Conservation (phyloP, 2,797 vertebrate species). For the Poecilia velifera region DNA sequence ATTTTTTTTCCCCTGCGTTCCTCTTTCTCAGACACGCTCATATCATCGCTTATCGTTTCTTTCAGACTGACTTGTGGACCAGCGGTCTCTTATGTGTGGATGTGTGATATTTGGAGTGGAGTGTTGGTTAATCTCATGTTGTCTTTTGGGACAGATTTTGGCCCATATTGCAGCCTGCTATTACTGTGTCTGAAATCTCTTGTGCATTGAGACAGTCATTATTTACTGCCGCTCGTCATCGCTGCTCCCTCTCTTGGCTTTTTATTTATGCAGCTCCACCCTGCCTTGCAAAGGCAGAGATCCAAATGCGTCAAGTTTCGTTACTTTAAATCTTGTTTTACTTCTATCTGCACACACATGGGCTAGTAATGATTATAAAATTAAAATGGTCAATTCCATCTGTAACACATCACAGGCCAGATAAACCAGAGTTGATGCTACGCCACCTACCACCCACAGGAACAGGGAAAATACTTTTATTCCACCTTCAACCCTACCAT, state of each 20-base stretch:
- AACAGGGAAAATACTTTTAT: constrained; percentile 45
- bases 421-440: constrained; percentile 17
- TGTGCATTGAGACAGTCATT: constrained; percentile 66
- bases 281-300: constrained; percentile 35
- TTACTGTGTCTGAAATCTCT: constrained; percentile 63
- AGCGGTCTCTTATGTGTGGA: constrained; percentile 41
- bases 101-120: constrained; percentile 54
- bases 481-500: constrained; percentile 20
- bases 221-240: constrained; percentile 62
- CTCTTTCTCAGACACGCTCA: constrained; percentile 26
- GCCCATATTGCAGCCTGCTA: constrained; percentile 69
- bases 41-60: constrained; percentile 23
- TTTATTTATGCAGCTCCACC: constrained; percentile 34
- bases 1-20: constrained; percentile 33
- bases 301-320: constrained; percentile 15
- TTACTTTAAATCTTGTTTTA: background rate
- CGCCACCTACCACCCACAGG: constrained; percentile 22
- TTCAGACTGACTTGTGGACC: constrained; percentile 62
- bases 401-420: constrained; percentile 3
- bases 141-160: constrained; percentile 75
- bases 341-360: background rate
- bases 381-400: constrained; percentile 3
- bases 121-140: constrained; percentile 70
- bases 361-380: background rate
- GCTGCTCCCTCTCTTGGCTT: constrained; percentile 32